Percentiles rank a stretch among this genome's conserved stretches.
These are phyloP conservation scores for Papilio protenor DNA, from an alignment of 2,888 invertebrate genomes.

Conservation along the genomic window DNA sequence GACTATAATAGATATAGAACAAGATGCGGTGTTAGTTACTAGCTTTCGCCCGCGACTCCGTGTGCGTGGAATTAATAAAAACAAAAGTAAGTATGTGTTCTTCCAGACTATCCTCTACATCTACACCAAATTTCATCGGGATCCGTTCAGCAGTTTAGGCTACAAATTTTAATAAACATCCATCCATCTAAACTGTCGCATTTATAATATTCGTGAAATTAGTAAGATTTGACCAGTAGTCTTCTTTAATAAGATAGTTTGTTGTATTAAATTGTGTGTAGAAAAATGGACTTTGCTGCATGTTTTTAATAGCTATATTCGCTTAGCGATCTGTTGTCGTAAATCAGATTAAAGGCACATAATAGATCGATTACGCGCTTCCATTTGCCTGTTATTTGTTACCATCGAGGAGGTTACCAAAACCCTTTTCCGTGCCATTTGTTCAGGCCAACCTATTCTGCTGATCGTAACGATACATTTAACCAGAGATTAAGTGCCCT, in stretches of 20 bases:
- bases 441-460: constrained; percentile 67
- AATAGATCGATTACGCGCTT: constrained; percentile 60
- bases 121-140: too few species aligned
- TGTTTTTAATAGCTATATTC: neutral
- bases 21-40: too few species aligned
- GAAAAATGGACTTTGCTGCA: neutral
- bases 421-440: constrained; percentile 80
- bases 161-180: too few species aligned
- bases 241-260: neutral
- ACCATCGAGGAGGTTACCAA: constrained; percentile 62
- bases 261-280: neutral
- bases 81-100: too few species aligned
- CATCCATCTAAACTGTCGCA: too few species aligned
- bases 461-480: constrained; percentile 74
- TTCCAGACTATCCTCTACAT: too few species aligned
- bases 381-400: constrained; percentile 73
- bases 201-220: too few species aligned
- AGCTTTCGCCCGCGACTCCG: too few species aligned
- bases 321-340: constrained; percentile 17
- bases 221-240: neutral
- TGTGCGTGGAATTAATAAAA: too few species aligned
- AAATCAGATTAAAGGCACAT: constrained; percentile 47
- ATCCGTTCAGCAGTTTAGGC: neutral
- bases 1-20: too few species aligned
- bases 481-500: constrained; percentile 75